Conservation (phyloP, 2,888 invertebrate genomes). For the Drosophila prostipennis region DNA sequence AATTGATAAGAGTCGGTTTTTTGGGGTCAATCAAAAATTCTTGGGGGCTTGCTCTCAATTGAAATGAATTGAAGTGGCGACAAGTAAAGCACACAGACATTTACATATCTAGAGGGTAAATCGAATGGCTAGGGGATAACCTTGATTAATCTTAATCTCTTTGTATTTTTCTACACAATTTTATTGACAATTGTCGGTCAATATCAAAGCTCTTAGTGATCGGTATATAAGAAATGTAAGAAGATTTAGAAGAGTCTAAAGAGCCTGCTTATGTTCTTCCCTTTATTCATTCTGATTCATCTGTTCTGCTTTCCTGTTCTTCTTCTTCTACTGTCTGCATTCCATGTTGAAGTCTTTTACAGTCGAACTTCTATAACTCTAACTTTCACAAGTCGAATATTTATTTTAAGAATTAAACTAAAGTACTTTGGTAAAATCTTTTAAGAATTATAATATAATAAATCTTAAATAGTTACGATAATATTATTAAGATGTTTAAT, state of each 20-base stretch:
- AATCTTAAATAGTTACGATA: too few relatives aligned
- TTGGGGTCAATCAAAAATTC: conserved; percentile 37
- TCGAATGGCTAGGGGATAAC: conserved; percentile 30
- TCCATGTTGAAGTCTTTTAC: conserved; percentile 11
- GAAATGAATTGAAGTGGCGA: conserved; percentile 40
- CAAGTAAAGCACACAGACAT: conserved; percentile 15
- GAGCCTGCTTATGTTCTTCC: neutral
- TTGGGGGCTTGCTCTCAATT: conserved; percentile 38
- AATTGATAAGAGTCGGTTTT: conserved; percentile 33
- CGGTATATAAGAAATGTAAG: neutral
- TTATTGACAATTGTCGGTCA: conserved; percentile 46
- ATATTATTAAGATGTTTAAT: too few relatives aligned
- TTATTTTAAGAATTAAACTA: too few relatives aligned
- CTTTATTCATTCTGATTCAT: neutral
- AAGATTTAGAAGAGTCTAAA: neutral
- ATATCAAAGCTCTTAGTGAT: conserved; percentile 30
- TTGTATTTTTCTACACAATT: conserved; percentile 2
- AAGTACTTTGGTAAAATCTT: neutral
- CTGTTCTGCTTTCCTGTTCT: conserved; percentile 1
- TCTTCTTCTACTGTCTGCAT: conserved; percentile 26
- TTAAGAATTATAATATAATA: too few relatives aligned
- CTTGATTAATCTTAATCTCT: conserved; percentile 32
- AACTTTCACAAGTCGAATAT: neutral
- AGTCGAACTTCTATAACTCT: neutral
- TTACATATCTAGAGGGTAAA: conserved; percentile 26